These are phyloP conservation scores for Mormyrus hasselquistii DNA, from an alignment of 2,797 vertebrate genomes.

Conservation along the genomic window DNA sequence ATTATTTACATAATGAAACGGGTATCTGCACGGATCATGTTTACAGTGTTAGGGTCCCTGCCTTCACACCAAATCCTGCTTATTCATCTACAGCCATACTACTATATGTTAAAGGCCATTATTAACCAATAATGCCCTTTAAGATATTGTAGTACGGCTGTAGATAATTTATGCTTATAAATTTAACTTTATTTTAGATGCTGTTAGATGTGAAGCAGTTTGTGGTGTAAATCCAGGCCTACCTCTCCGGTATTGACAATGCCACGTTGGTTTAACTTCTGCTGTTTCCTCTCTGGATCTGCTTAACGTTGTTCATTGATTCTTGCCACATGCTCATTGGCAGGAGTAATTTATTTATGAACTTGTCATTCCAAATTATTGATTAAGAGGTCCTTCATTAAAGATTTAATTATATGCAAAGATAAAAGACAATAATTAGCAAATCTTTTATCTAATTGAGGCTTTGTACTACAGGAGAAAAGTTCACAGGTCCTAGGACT, in stretches of 20 bases:
- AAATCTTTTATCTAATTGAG: conserved; percentile 96
- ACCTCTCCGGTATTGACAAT: conserved; percentile 35
- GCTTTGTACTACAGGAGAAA: conserved; percentile 80
- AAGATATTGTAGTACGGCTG: not conserved
- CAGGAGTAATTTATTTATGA: conserved; percentile 98
- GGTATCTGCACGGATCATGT: not conserved
- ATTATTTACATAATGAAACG: not conserved
- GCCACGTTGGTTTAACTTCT: conserved; percentile 38
- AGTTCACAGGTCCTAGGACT: conserved; percentile 85
- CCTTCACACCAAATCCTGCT: not conserved
- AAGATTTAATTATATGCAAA: conserved; percentile 92
- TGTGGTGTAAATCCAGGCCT: conserved; percentile 4
- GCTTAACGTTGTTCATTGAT: conserved; percentile 85
- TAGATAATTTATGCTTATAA: not conserved
- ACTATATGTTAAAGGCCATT: not conserved
- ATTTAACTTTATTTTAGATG: not conserved
- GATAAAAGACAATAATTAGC: conserved; percentile 84
- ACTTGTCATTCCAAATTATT: conserved; percentile 91
- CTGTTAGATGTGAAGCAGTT: not conserved
- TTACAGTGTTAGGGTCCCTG: not conserved
- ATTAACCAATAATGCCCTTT: not conserved
- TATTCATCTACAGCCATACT: not conserved
- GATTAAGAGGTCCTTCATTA: conserved; percentile 86
- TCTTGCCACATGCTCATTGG: conserved; percentile 71
- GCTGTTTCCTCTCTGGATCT: conserved; percentile 46